Evolutionary conservation across 1,140 invertebrate genomes (phyloP), one percentile per base, ranked within the genome.

Genomic region (Mycetomoellerius zeteki): DNA sequence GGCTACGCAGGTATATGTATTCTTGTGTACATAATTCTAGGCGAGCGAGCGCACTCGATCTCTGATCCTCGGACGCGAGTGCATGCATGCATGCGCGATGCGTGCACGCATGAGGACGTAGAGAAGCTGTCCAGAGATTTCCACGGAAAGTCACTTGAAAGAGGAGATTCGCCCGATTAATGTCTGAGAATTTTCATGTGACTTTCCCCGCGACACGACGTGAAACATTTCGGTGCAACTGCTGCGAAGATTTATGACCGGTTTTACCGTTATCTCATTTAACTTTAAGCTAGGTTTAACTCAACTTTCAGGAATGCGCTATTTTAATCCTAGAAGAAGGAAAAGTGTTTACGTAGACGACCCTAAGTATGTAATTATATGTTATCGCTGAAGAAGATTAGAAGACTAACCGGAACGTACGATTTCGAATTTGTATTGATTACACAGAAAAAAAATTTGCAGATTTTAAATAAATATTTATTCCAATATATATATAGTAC

Each of bases 21-120:
- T 75, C 69, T 50, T n/a, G 16, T 72, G 80, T 60, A 73, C 69
- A 37, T 75, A 84, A 84, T 84, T 27, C 8, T 14, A 19, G n/a
- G 37, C n/a, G 62, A 56, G 64, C 30, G 30, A 69, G 30, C 19
- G 58, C 27, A 6, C 60, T 65, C 58, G 21, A 4, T 8, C 14
- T 47, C n/a, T 19, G 62, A 37, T 69, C 8, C 37, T 60, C 21
- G 43, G 3, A 43, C n/a, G 27, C 14, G 19, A 6, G 47, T 30
- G 14, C 43, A 2, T 7, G 47, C 50, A 6, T 27, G 33, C 71
- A 12, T 54, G n/a, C 21, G 5, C 16, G 24, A 37, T 65, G 65
- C 65, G n/a, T 67, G 56, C 71, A n/a, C 43, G 71, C 71, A 43
- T 76, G n/a, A 43, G 33, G 21, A 69, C 33, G n/a, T 21, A 14